phyloP scores from a whole-genome alignment of 2,113 vertebrate genomes.

The Sarotherodon lohbergeri region DNA sequence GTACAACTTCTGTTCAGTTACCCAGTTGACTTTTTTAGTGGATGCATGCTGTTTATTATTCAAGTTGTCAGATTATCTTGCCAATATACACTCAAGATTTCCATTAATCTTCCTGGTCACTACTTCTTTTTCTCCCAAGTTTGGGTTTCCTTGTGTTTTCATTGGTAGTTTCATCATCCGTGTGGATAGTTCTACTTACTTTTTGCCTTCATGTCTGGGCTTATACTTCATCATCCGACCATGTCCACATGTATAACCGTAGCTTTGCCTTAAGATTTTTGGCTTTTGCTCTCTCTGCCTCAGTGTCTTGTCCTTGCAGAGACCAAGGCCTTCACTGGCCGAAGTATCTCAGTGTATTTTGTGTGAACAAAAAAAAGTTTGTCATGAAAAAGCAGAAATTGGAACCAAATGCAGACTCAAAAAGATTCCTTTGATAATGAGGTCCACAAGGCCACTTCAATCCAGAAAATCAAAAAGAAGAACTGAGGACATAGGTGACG shows the following conservation, averaged over 20 bases:
- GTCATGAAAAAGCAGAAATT: not conserved
- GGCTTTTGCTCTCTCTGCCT: too few relatives aligned
- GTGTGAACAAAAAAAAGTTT: not conserved
- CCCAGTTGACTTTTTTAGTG: not conserved
- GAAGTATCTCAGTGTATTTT: not conserved
- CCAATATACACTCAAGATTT: not conserved
- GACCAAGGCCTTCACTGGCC: not conserved
- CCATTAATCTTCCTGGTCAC: not conserved
- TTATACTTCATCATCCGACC: not conserved
- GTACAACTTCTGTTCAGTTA: not conserved
- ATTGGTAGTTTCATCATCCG: accelerated
- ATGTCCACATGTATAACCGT: not conserved
- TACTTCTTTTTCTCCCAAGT: not conserved
- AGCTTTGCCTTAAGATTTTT: not conserved
- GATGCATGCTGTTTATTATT: not conserved
- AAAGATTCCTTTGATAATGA: not conserved
- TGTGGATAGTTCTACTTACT: not conserved
- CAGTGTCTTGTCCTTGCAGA: not conserved
- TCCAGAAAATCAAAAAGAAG: not conserved
- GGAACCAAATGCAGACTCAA: not conserved
- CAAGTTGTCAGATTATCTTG: not conserved
- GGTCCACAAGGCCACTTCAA: not conserved
- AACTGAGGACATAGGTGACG: not conserved
- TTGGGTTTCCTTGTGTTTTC: not conserved
- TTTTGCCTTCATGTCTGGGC: not conserved